Conservation (phyloP, 1,140 invertebrate species). For the Neuroterus valhalla region DNA sequence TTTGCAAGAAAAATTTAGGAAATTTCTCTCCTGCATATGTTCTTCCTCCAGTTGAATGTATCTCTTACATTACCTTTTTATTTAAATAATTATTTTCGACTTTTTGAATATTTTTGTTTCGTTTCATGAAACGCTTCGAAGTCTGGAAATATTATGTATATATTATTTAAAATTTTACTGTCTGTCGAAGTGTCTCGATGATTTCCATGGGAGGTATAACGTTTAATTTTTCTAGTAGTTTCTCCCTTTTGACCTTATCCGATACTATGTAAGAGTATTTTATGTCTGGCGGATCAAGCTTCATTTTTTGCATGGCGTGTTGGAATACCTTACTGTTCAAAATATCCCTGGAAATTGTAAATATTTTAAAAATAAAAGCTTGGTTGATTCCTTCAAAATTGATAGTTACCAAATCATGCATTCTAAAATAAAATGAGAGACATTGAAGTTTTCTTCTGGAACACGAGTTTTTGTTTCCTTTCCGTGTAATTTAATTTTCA, state of each 20-base stretch:
- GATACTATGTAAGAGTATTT: constrained; percentile 59
- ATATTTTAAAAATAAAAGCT: constrained; percentile 29
- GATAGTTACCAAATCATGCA: constrained; percentile 58
- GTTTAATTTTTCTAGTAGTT: constrained; percentile 49
- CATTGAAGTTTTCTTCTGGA: constrained; percentile 34
- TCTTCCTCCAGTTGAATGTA: too few species aligned
- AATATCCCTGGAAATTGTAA: constrained; percentile 57
- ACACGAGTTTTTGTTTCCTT: neutral
- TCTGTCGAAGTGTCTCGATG: constrained; percentile 52
- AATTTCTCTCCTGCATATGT: too few species aligned
- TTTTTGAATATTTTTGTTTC: too few species aligned
- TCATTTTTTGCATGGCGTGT: constrained; percentile 42
- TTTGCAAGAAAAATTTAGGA: too few species aligned
- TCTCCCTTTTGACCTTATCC: constrained; percentile 41
- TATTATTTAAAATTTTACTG: constrained; percentile 43
- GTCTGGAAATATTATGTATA: too few species aligned
- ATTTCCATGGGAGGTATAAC: constrained; percentile 44
- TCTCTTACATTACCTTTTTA: too few species aligned
- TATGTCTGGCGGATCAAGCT: constrained; percentile 33
- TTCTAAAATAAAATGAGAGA: constrained; percentile 55
- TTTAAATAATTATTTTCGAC: too few species aligned
- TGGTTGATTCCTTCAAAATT: constrained; percentile 8
- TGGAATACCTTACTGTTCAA: constrained; percentile 51
- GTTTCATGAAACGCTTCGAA: too few species aligned
- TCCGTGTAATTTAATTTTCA: constrained; percentile 38